Evolutionary conservation across 2,113 vertebrate genomes (phyloP).

Genomic region (Enhydra lutris): DNA sequence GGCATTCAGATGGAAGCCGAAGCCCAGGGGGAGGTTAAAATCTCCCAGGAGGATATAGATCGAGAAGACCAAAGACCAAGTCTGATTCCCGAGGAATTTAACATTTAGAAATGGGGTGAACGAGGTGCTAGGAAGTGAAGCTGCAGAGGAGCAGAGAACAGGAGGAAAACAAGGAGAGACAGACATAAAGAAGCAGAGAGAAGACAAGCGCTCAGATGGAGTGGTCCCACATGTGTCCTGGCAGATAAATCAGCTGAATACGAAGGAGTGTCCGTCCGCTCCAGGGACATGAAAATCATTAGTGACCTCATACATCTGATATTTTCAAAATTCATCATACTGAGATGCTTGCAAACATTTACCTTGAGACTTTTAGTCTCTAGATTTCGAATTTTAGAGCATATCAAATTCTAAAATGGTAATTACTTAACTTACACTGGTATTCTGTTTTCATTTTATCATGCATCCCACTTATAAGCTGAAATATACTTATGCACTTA

Average conservation of each 20-base stretch:
- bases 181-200: not conserved
- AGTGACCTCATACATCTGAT: no score
- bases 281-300: not conserved
- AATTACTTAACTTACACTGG: not conserved
- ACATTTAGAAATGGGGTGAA: no score
- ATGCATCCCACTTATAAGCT: not conserved
- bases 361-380: not conserved
- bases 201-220: fast-evolving
- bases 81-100: not conserved
- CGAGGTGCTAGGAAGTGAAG: not conserved
- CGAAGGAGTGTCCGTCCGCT: not conserved
- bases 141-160: fast-evolving
- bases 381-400: not conserved
- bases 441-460: slow-evolving; percentile 46
- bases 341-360: not conserved
- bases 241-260: not conserved
- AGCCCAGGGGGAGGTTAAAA: not conserved
- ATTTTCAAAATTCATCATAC: not conserved
- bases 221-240: fast-evolving
- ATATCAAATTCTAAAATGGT: not conserved
- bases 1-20: not conserved
- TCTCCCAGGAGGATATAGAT: fast-evolving
- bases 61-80: not conserved
- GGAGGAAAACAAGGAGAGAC: not conserved
- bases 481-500: slow-evolving; percentile 60